Evolutionary conservation across 2,888 invertebrate genomes (phyloP).

Genomic region (Ceriagrion tenellum): DNA sequence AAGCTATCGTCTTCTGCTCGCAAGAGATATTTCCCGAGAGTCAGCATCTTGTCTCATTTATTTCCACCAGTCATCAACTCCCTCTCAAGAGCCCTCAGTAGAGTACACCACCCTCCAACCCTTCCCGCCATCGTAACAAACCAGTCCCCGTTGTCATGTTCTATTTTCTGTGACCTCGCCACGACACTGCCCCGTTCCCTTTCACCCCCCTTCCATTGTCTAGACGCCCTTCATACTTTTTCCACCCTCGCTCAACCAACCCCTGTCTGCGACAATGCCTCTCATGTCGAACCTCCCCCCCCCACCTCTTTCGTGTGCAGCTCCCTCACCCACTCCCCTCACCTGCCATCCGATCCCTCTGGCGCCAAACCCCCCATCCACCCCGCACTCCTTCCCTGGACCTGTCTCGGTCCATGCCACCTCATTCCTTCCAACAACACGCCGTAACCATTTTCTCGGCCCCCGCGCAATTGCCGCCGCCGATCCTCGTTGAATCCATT

Average conservation of each 20-base stretch:
- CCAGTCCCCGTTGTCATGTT: not conserved
- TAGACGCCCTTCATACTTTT: not conserved
- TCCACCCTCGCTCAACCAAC: not conserved
- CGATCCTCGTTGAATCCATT: no score
- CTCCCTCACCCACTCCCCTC: not conserved
- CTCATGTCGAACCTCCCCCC: not conserved
- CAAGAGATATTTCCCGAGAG: not conserved
- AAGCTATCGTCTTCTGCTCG: no score
- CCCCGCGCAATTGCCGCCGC: no score
- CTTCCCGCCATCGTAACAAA: not conserved
- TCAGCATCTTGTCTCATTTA: not conserved
- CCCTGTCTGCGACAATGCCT: not conserved
- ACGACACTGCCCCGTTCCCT: not conserved
- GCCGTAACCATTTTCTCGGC: no score
- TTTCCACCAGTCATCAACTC: not conserved
- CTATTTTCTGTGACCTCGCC: not conserved
- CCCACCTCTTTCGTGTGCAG: no score
- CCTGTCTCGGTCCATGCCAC: no score
- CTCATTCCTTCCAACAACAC: no score
- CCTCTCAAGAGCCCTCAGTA: not conserved
- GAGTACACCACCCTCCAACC: not conserved
- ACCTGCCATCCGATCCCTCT: not conserved
- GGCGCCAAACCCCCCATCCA: no score
- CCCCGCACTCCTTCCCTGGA: no score
- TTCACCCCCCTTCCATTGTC: not conserved